Evolutionary conservation across 2,113 vertebrate genomes (phyloP).

Genomic region (Myxocyprinus asiaticus): DNA sequence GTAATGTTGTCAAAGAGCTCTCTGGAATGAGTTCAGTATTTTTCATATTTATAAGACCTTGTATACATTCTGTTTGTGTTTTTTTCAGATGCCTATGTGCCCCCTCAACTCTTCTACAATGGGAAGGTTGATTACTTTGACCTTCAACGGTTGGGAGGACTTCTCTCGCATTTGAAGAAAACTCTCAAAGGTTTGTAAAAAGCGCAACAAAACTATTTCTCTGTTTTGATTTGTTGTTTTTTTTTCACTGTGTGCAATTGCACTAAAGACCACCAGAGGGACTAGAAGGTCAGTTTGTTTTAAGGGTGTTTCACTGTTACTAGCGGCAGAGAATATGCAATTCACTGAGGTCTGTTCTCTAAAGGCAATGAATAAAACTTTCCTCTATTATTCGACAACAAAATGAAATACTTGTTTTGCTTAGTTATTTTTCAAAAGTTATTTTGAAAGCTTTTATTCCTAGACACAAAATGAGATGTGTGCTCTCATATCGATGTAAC

Average conservation of each 20-base stretch:
- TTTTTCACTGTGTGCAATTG: background rate
- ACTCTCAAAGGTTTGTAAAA: slow-evolving; percentile 85
- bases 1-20: background rate
- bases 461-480: background rate
- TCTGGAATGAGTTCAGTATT: background rate
- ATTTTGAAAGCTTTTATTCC: no score
- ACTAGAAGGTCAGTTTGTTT: slow-evolving; percentile 38
- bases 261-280: slow-evolving; percentile 54
- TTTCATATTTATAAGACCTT: background rate
- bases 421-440: no score
- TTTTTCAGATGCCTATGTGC: slow-evolving; percentile 86
- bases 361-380: no score
- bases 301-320: no score
- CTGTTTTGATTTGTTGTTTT: background rate
- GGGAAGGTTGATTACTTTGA: slow-evolving; percentile 99
- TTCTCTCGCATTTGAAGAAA: slow-evolving; percentile 94
- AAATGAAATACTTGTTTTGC: no score
- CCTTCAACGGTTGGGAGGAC: slow-evolving; percentile 92
- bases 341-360: no score
- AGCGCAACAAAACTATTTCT: background rate
- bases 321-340: no score
- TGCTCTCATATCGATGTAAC: background rate
- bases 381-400: no score
- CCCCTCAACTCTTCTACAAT: slow-evolving; percentile 97
- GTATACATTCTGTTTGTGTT: background rate